Base-by-base conservation (phyloP, 2,888 invertebrate species). In the Laothoe populi region DNA sequence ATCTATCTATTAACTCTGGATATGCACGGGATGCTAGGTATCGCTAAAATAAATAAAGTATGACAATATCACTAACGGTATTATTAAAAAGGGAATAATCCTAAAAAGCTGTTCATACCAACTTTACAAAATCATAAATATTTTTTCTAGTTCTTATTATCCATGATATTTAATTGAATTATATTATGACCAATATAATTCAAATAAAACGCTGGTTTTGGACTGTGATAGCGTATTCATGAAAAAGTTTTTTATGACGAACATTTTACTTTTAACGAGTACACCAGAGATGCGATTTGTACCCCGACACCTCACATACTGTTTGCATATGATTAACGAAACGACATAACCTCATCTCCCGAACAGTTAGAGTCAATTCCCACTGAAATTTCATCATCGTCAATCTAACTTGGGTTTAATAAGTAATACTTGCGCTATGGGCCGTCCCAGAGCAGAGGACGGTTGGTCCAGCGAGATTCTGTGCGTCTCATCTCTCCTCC, bases 331-430 rank as follows among this genome's bases (percentile, higher is more conserved):
- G 86, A 86, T 87, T 86, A 86, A 90, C 85, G 83, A 83, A 72
- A 71, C 79, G 80, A 84, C 83, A 86, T 85, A 89, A 87, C 85
- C 86, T 85, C 86, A 88, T 89, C 86, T 85, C 82, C 71, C 74
- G 79, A 81, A 82, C 85, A 87, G 86, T 87, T 87, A 84, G 83
- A 89, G 88, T 88, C 88, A 90, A 92, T 88, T 92, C 91, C 92
- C 92, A 90, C 79, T 85, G 91, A 91, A 91, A 91, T 91, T 91
- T 86, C 91, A 90, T 92, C 92, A 92, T 92, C 90, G 92, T 90
- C 91, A 90, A 86, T 90, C 86, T 84, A 86, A 87, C 84, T 86
- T 83, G 77, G 78, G 85, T 84, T 90, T 88, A 90, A 90, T 90
- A 91, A 90, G 90, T 90, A 84, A 88, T 87, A 82, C 78, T 84